Conservation (phyloP, 2,113 vertebrate species). For the Noctilio leporinus region DNA sequence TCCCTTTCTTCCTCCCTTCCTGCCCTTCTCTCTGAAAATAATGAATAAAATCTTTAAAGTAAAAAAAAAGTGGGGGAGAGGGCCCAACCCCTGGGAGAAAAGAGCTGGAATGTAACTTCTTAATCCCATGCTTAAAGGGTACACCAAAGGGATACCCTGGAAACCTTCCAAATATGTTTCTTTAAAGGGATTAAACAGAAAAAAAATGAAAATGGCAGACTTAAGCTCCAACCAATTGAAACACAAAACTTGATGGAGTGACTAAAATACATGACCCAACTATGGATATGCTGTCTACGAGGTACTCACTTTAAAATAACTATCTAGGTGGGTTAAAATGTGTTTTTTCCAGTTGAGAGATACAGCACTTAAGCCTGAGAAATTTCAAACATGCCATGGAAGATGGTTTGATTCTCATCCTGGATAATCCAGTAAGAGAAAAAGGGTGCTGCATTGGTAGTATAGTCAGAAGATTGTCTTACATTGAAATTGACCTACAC, state of each 20-base stretch:
- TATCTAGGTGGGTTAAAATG: background rate
- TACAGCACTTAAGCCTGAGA: background rate
- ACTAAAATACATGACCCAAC: background rate
- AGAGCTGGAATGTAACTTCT: background rate
- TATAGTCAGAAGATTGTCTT: background rate
- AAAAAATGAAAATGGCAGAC: background rate
- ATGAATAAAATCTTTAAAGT: no score
- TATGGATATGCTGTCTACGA: no score
- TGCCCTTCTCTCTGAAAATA: no score
- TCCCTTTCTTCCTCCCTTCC: no score
- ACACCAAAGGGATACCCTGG: background rate
- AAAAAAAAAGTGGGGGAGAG: no score
- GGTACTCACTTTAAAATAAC: background rate
- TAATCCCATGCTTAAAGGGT: background rate
- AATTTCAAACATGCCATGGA: background rate
- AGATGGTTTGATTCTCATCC: background rate
- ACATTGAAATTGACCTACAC: background rate
- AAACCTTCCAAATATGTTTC: background rate
- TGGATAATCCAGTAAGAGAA: background rate
- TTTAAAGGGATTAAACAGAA: background rate
- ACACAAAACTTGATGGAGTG: background rate
- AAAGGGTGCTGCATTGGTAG: background rate
- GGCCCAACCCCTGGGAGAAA: background rate
- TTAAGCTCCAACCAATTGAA: background rate
- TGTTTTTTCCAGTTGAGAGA: background rate